Evolutionary conservation across 2,113 vertebrate species (phyloP).

Genomic region (Varanus komodoensis): DNA sequence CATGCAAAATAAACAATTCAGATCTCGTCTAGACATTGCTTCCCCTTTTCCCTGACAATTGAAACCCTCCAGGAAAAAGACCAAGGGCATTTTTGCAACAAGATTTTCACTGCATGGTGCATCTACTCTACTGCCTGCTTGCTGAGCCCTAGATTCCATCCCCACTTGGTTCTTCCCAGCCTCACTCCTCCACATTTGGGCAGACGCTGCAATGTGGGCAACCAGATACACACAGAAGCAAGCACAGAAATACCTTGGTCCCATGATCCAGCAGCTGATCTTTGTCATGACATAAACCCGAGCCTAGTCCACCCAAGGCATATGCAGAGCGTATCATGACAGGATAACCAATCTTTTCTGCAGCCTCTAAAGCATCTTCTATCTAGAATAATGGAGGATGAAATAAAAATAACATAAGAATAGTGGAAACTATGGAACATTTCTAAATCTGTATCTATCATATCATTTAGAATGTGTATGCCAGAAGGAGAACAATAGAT

Average conservation of each 20-base stretch:
- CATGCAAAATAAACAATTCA: too few relatives aligned
- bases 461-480: neutral
- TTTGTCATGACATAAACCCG: constrained; percentile 87
- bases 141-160: too few relatives aligned
- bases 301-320: constrained; percentile 92
- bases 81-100: too few relatives aligned
- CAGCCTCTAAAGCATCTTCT: constrained; percentile 88
- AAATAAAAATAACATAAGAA: constrained; percentile 8
- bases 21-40: too few relatives aligned
- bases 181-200: neutral
- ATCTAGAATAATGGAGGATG: constrained; percentile 76
- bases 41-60: too few relatives aligned
- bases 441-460: neutral
- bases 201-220: neutral
- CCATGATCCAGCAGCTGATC: constrained; percentile 87
- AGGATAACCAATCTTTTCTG: constrained; percentile 90
- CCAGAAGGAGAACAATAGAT: neutral
- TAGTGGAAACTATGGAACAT: neutral
- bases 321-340: constrained; percentile 97
- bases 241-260: constrained; percentile 79
- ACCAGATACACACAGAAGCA: neutral
- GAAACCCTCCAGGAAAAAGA: too few relatives aligned
- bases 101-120: neutral
- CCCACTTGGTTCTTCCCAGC: neutral
- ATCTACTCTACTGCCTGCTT: neutral